Conservation (phyloP, 2,797 vertebrate genomes). For the Threskiornis aethiopicus region DNA sequence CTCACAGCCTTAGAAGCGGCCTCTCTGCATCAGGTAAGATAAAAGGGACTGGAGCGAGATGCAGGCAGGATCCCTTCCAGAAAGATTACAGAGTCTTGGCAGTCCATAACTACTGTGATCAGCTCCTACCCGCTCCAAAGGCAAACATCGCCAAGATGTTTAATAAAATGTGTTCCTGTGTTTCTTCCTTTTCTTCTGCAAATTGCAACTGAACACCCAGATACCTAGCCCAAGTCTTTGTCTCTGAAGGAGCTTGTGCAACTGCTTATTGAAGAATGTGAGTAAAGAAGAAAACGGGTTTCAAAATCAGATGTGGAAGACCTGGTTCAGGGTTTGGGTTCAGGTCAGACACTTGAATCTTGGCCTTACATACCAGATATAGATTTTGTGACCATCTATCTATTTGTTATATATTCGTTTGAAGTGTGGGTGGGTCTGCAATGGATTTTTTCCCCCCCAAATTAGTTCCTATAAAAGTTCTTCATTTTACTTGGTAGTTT, state of each 20-base stretch:
- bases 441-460: not conserved
- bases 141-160: not conserved
- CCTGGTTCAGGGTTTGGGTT: not conserved
- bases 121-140: not conserved
- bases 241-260: not conserved
- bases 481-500: not conserved
- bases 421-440: not conserved
- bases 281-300: not conserved
- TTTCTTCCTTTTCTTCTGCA: not conserved
- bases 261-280: not conserved
- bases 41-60: not conserved
- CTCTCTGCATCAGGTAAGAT: not conserved
- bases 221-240: not conserved
- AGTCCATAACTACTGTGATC: not conserved
- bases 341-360: not conserved
- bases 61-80: not conserved
- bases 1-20: not conserved
- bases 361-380: not conserved
- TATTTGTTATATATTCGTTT: not conserved
- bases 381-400: not conserved
- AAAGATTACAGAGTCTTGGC: not conserved
- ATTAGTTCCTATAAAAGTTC: not conserved
- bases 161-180: not conserved
- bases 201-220: not conserved
- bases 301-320: not conserved